Evolutionary conservation across 1,140 invertebrate species (phyloP).

Genomic region (Helicoverpa armigera): DNA sequence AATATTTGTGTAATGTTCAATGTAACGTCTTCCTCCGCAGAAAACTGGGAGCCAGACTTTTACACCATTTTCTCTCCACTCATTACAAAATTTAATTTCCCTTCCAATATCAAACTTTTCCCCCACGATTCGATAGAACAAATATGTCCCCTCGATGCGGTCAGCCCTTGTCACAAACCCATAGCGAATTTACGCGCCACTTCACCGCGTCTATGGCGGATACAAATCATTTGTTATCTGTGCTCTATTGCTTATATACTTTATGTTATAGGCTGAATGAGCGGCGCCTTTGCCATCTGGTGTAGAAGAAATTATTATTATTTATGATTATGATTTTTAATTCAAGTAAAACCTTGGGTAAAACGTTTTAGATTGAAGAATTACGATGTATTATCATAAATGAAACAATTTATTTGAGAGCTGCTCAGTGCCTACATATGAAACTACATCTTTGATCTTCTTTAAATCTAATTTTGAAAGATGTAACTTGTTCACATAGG

Average conservation of each 20-base stretch:
- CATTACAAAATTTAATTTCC: background rate
- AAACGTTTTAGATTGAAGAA: background rate
- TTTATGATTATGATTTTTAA: constrained; percentile 21
- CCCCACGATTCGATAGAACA: constrained; percentile 9
- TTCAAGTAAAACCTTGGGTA: background rate
- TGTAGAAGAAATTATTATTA: constrained; percentile 37
- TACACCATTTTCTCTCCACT: background rate
- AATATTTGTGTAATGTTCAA: too few relatives aligned
- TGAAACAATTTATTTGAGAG: too few relatives aligned
- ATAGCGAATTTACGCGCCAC: constrained; percentile 54
- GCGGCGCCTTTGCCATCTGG: constrained; percentile 39
- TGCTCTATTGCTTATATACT: constrained; percentile 42
- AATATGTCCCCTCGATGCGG: constrained; percentile 42
- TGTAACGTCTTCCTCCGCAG: too few relatives aligned
- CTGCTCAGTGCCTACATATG: too few relatives aligned
- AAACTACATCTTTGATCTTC: too few relatives aligned
- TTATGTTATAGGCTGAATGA: constrained; percentile 39
- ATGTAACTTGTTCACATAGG: too few relatives aligned
- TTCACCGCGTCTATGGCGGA: constrained; percentile 51
- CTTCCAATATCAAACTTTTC: constrained; percentile 12
- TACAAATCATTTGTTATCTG: constrained; percentile 63
- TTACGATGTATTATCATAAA: too few relatives aligned
- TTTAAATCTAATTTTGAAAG: too few relatives aligned
- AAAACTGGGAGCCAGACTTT: too few relatives aligned
- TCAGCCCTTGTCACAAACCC: constrained; percentile 49